Evolutionary conservation across 2,888 invertebrate genomes (phyloP).

Genomic region (Villa cingulata): DNA sequence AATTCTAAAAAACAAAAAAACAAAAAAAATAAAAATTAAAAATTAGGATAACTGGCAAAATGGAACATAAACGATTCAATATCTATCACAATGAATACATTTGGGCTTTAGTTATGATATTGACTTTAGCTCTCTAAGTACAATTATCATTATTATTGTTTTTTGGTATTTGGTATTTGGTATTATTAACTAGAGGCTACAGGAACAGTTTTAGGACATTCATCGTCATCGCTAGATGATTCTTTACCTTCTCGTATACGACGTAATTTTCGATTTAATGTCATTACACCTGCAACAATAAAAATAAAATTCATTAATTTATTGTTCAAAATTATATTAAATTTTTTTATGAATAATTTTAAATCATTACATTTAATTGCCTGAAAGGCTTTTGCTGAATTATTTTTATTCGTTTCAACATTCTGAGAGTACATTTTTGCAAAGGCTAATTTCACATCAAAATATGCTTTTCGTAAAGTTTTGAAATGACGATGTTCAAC

Average conservation of each 20-base stretch:
- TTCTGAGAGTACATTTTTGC: slow-evolving; percentile 23
- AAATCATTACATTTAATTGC: slow-evolving; percentile 31
- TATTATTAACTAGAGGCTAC: neutral
- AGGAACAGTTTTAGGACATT: slow-evolving; percentile 9
- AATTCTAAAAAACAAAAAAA: neutral
- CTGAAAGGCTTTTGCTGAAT: slow-evolving; percentile 33
- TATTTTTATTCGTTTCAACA: slow-evolving; percentile 21
- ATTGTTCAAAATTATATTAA: no score
- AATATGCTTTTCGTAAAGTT: slow-evolving; percentile 29
- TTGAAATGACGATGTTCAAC: slow-evolving; percentile 33
- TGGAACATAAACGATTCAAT: neutral
- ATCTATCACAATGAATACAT: slow-evolving; percentile 5
- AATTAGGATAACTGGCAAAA: no score
- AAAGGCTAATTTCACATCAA: slow-evolving; percentile 32
- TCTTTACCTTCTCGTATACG: slow-evolving; percentile 34
- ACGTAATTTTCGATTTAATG: slow-evolving; percentile 33
- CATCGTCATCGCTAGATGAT: slow-evolving; percentile 26
- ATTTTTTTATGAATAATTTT: no score
- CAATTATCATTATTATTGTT: neutral
- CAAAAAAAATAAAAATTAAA: no score
- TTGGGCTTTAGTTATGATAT: no score
- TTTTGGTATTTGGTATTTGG: no score
- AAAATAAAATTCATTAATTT: neutral
- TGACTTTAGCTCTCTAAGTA: no score
- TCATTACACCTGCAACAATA: slow-evolving; percentile 28